A percentile compares a stretch with the other conserved stretches of the same genome.
Evolutionary conservation across 2,797 vertebrate species (phyloP).

Genomic region (Sus cebifrons): DNA sequence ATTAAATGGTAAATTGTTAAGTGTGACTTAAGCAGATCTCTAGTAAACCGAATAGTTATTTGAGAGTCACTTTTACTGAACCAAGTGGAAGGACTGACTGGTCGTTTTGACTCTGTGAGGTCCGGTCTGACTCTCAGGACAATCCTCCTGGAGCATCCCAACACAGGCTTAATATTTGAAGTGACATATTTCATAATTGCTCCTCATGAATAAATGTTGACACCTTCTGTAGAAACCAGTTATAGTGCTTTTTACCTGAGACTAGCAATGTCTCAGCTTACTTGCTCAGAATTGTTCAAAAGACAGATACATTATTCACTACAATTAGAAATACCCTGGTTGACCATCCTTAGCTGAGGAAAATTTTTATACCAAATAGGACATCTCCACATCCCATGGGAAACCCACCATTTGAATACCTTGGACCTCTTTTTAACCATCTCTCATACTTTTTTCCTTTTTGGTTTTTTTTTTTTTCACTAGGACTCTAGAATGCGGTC

Average conservation of each 20-base stretch:
- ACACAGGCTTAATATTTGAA: neutral
- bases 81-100: neutral
- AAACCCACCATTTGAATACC: neutral
- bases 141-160: neutral
- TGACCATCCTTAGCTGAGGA: neutral
- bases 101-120: neutral
- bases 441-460: neutral
- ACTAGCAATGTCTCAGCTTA: neutral
- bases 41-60: neutral
- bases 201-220: neutral
- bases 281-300: neutral
- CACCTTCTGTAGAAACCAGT: constrained; percentile 34
- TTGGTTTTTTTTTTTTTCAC: neutral
- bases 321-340: neutral
- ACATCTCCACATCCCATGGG: neutral
- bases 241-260: neutral
- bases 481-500: neutral
- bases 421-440: neutral
- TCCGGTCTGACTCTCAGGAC: neutral
- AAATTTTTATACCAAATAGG: constrained; percentile 13
- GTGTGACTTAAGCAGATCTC: neutral
- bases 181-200: neutral
- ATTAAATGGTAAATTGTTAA: constrained; percentile 23
- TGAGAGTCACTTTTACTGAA: constrained; percentile 1
- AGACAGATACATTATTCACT: neutral